Evolutionary conservation across 2,113 vertebrate genomes (phyloP).

Genomic region (Paratilapia polleni): DNA sequence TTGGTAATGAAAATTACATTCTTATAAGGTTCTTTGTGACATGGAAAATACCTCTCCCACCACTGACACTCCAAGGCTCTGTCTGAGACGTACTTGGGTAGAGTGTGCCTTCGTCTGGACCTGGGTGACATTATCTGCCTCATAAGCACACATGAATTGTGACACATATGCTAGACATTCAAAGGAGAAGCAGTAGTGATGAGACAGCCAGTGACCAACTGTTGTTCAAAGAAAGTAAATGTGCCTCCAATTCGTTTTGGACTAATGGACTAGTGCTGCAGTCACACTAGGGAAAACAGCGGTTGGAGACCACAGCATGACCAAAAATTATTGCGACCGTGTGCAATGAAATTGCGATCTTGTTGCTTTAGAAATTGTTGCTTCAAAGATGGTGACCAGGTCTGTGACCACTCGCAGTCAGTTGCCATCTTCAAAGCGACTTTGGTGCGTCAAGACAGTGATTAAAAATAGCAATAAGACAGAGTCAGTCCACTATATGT

Average conservation of each 20-base stretch:
- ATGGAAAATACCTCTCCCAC: conserved; percentile 57
- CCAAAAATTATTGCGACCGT: not conserved
- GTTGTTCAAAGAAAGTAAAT: conserved; percentile 42
- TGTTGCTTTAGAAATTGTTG: not conserved
- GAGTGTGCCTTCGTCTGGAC: conserved; percentile 25
- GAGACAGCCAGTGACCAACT: conserved; percentile 26
- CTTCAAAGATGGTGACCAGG: too few relatives aligned
- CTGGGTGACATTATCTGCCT: conserved; percentile 49
- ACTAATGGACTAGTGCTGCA: not conserved
- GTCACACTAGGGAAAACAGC: not conserved
- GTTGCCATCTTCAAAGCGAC: not conserved
- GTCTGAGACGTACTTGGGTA: not conserved
- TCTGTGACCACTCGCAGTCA: not conserved
- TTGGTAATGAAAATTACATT: conserved; percentile 74
- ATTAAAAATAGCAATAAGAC: not conserved
- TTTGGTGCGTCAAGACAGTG: not conserved
- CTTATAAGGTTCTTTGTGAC: conserved; percentile 67
- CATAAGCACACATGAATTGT: conserved; percentile 28
- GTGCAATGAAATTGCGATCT: not conserved
- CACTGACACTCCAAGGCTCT: not conserved
- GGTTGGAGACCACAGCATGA: not conserved
- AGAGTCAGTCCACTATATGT: too few relatives aligned
- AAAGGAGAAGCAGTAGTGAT: conserved; percentile 10
- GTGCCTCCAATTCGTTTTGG: not conserved
- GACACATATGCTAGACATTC: conserved; percentile 33